A percentile compares a stretch with the other conserved stretches of the same genome.
Evolutionary conservation across 92 coral and sea anemone genomes (phyloP).

Genomic region (Phenganax marumi): DNA sequence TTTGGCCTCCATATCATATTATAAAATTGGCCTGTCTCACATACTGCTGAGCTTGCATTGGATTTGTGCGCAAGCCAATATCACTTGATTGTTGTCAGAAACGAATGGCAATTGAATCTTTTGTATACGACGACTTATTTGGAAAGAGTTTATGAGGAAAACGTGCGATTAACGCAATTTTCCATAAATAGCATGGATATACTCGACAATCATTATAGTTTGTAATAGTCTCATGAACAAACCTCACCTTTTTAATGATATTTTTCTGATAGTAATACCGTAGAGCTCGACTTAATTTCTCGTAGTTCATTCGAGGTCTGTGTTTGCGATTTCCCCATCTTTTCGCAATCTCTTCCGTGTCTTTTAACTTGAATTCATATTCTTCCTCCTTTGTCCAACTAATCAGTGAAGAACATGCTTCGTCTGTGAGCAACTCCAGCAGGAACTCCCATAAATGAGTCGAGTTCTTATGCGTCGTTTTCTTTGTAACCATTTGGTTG

Average conservation of each 20-base stretch:
- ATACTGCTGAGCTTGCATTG: no score
- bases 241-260: slow-evolving; percentile 80
- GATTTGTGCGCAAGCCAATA: no score
- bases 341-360: slow-evolving; percentile 95
- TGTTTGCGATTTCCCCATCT: slow-evolving; percentile 97
- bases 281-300: slow-evolving; percentile 89
- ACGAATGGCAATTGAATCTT: no score
- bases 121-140: no score
- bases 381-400: slow-evolving; percentile 92
- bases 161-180: no score
- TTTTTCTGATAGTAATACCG: slow-evolving; percentile 96
- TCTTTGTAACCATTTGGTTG: neutral
- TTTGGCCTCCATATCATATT: no score
- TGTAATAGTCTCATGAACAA: neutral
- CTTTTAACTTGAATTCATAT: slow-evolving; percentile 83
- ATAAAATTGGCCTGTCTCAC: no score
- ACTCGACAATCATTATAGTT: no score
- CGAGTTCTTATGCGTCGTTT: slow-evolving; percentile 62
- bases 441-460: slow-evolving; percentile 96
- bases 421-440: slow-evolving; percentile 89
- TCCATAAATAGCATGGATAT: no score
- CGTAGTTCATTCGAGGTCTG: slow-evolving; percentile 97
- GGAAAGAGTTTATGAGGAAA: no score
- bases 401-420: slow-evolving; percentile 80
- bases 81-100: no score